Percentiles rank a stretch among this genome's conserved stretches.
Conservation (phyloP, 92 coral and sea anemone species). For the Palythoa caribaeorum region DNA sequence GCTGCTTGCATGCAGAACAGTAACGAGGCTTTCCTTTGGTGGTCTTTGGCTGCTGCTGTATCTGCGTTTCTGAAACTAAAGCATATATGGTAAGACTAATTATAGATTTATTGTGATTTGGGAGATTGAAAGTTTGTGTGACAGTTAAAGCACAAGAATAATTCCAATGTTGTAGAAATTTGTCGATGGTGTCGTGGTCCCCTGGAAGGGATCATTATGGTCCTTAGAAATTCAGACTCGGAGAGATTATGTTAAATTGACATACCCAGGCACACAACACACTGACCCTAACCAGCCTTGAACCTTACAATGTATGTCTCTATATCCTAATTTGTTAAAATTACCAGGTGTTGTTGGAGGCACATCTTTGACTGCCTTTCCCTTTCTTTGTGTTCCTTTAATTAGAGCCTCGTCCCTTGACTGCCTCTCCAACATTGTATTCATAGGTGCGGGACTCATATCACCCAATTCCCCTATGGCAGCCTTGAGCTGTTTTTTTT, state of each 20-base stretch:
- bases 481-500: neutral
- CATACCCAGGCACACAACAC: neutral
- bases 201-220: neutral
- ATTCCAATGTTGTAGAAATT: neutral
- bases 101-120: constrained; percentile 3
- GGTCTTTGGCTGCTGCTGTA: constrained; percentile 57
- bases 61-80: constrained; percentile 46
- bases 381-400: constrained; percentile 46
- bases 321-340: constrained; percentile 17
- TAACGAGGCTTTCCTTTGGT: constrained; percentile 43
- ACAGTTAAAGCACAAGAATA: neutral
- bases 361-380: constrained; percentile 59
- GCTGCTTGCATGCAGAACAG: neutral
- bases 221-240: neutral
- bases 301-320: constrained; percentile 2
- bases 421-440: neutral
- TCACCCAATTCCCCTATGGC: neutral
- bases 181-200: neutral
- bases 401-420: neutral
- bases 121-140: constrained; percentile 8
- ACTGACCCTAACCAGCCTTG: neutral
- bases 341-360: constrained; percentile 63
- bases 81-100: constrained; percentile 7
- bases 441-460: neutral
- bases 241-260: neutral